phyloP scores from a whole-genome alignment of 2,888 invertebrate species.

The Drosophila subsilvestris region DNA sequence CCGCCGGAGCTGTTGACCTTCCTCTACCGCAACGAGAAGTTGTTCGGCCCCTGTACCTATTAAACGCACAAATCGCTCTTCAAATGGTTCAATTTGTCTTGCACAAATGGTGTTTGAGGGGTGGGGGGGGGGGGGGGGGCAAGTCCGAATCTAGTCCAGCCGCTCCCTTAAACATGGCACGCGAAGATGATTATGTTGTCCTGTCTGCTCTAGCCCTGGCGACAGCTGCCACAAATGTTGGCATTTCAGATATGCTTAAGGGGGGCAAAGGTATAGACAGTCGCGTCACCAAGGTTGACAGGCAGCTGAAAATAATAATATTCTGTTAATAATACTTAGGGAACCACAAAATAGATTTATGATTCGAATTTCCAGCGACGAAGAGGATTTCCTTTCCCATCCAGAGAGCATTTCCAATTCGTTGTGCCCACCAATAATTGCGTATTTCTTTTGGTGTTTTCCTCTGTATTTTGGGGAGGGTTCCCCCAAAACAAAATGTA shows the following conservation, averaged over 20 bases:
- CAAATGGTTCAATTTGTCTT: constrained; percentile 69
- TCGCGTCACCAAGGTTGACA: not conserved
- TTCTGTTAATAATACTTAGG: too few species aligned
- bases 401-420: not conserved
- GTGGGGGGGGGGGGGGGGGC: too few species aligned
- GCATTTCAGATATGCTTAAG: constrained; percentile 23
- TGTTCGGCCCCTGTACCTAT: constrained; percentile 9
- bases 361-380: not conserved
- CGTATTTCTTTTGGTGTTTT: constrained; percentile 25
- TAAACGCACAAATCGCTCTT: constrained; percentile 48
- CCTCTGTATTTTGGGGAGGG: constrained; percentile 53
- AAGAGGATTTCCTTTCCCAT: too few species aligned
- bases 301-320: not conserved
- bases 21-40: constrained; percentile 28
- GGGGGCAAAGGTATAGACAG: not conserved
- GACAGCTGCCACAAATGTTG: constrained; percentile 71
- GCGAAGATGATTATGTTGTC: constrained; percentile 60
- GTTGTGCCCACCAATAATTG: not conserved
- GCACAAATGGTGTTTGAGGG: not conserved
- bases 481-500: constrained; percentile 76
- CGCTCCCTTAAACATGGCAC: not conserved
- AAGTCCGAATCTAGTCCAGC: not conserved
- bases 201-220: constrained; percentile 44
- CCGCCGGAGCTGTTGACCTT: constrained; percentile 20
- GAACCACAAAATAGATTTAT: not conserved